Base-by-base conservation (phyloP, 2,888 invertebrate species). In the Leucania comma region DNA sequence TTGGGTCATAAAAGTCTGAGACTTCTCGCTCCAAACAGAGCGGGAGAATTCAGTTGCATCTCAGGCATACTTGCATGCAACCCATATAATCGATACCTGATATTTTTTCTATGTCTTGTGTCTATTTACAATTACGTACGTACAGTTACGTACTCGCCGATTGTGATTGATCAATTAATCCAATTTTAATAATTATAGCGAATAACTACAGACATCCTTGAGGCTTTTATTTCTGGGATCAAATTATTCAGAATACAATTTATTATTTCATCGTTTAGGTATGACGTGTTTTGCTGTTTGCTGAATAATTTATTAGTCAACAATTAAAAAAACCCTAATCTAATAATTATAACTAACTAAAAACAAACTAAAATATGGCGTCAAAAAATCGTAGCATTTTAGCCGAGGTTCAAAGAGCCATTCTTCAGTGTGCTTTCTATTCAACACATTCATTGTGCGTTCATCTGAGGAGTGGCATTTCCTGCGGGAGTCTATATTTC, bases 81-180 rank as follows among this genome's bases (percentile, higher is more conserved):
- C 12, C 20, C 5, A 17, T 54, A 10, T 24, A 24, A 57, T 20
- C 17, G 32, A 24, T 24, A 20, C 17, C 4, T 22, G 17, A 5
- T 8, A 56, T 63, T 48, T 65, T 54, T 46, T 35, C n/a, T 42
- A 56, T 51, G 60, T 56, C 35, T 58, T 9, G 8, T 35, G 12
- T 38, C 20, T 42, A 10, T 50, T 48, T 22, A 54, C 12, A 54
- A 38, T 35, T 61, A 58, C 22, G n/a, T n/a, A n/a, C n/a, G n/a
- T 35, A 64, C n/a, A n/a, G n/a, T 35, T 57, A 32, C 57, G 46
- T 38, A 53, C 32, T 70, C 17, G 24, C 48, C 56, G 53, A 67
- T 53, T 48, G 48, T 57, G 63, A 73, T 77, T 79, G 67, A 54
- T 10, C 60, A 78, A 64, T 76, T 57, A 76, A 35, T 51, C 24